phyloP scores from a whole-genome alignment of 2,888 invertebrate genomes.

The Nematopogon swammerdamellus region DNA sequence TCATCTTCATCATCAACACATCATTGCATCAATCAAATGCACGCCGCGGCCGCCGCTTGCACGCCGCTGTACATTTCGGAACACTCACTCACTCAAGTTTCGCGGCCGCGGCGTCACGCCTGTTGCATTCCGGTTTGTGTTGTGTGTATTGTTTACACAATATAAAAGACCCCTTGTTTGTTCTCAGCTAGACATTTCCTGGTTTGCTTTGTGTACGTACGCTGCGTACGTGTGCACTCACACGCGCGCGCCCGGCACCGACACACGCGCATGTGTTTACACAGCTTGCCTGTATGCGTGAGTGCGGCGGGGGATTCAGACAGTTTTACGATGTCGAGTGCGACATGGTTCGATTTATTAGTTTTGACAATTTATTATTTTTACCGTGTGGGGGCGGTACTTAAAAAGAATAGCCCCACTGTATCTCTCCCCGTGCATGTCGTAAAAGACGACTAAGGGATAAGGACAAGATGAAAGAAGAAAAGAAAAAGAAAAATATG shows the following conservation, averaged over 20 bases:
- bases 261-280: conserved; percentile 4
- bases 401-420: too few relatives aligned
- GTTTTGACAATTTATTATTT: too few relatives aligned
- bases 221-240: conserved; percentile 7
- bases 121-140: conserved; percentile 43
- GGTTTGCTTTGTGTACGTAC: conserved; percentile 52
- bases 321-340: too few relatives aligned
- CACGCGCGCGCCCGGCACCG: conserved; percentile 4
- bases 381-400: too few relatives aligned
- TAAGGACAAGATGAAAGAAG: too few relatives aligned
- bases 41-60: too few relatives aligned
- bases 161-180: conserved; percentile 56
- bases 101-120: conserved; percentile 34
- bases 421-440: too few relatives aligned
- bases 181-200: conserved; percentile 59
- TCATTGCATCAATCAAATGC: too few relatives aligned
- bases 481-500: too few relatives aligned
- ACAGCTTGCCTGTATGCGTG: neutral
- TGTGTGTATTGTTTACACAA: conserved; percentile 54
- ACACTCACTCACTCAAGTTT: neutral
- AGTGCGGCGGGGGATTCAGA: neutral
- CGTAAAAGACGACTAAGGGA: too few relatives aligned
- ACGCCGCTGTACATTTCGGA: neutral
- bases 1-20: too few relatives aligned
- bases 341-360: too few relatives aligned